Conservation (phyloP, 2,797 vertebrate genomes). For the Channa striata region DNA sequence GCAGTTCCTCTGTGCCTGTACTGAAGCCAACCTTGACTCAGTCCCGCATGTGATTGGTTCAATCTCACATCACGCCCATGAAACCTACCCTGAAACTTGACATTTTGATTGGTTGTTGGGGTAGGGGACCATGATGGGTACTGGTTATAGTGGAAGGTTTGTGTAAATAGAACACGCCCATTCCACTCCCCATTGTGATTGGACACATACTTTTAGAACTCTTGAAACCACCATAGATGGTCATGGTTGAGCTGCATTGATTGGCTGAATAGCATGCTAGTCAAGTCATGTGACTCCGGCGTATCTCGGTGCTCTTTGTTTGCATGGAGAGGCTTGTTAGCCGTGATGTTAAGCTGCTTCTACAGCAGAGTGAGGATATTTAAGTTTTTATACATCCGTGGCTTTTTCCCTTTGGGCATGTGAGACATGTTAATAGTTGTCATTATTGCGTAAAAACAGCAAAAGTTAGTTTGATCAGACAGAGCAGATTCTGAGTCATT, state of each 20-base stretch:
- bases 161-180: not conserved
- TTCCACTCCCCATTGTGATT: constrained; percentile 40
- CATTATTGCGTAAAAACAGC: not conserved
- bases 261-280: constrained; percentile 52
- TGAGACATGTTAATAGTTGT: not conserved
- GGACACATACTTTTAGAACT: constrained; percentile 60
- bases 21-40: constrained; percentile 67
- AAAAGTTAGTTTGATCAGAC: not conserved
- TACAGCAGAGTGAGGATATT: not conserved
- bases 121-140: not conserved
- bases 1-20: constrained; percentile 65
- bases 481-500: not conserved
- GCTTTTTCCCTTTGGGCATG: not conserved
- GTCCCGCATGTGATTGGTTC: constrained; percentile 60
- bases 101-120: constrained; percentile 53
- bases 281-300: constrained; percentile 6
- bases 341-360: not conserved
- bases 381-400: not conserved
- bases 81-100: accelerated
- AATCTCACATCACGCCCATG: constrained; percentile 30
- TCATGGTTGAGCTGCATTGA: constrained; percentile 7
- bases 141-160: not conserved
- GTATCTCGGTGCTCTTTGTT: constrained; percentile 18
- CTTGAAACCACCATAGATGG: constrained; percentile 72
- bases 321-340: constrained; percentile 1